Conservation (phyloP, 2,113 vertebrate genomes). For the Mobula hypostoma region DNA sequence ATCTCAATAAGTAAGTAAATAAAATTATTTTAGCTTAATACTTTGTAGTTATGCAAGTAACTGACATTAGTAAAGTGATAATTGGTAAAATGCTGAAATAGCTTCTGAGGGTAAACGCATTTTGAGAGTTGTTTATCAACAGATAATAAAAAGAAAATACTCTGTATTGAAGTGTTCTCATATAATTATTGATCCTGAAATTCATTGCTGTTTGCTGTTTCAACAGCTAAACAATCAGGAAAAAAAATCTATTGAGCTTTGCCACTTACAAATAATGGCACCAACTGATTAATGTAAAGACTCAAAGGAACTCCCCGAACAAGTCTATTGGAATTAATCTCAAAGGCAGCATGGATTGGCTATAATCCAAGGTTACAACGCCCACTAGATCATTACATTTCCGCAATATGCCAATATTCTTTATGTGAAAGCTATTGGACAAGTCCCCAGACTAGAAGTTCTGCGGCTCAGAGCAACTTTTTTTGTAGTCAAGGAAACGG, state of each 20-base stretch:
- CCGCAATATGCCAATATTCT: not conserved
- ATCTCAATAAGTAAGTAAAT: too few relatives aligned
- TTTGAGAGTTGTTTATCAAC: not conserved
- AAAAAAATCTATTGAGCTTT: conserved; percentile 2
- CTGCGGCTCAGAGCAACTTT: too few relatives aligned
- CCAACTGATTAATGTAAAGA: not conserved
- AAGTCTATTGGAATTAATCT: not conserved
- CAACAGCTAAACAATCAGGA: not conserved
- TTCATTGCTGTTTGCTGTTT: not conserved
- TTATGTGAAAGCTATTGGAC: too few relatives aligned
- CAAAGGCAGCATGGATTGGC: not conserved
- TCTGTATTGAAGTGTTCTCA: not conserved
- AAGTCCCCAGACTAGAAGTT: too few relatives aligned
- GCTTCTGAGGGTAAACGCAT: not conserved
- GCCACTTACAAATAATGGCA: not conserved
- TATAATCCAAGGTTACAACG: too few relatives aligned
- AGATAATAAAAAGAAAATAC: not conserved
- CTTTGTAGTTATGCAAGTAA: not conserved
- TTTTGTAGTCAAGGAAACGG: too few relatives aligned
- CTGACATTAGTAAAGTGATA: not conserved
- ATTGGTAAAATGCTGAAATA: not conserved
- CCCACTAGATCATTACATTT: not conserved
- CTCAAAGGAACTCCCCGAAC: not conserved
- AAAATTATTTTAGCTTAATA: not conserved
- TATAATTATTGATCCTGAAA: not conserved